These are phyloP conservation scores for Hippocampus abdominalis DNA, from an alignment of 2,113 vertebrate species.

Conservation along the genomic window DNA sequence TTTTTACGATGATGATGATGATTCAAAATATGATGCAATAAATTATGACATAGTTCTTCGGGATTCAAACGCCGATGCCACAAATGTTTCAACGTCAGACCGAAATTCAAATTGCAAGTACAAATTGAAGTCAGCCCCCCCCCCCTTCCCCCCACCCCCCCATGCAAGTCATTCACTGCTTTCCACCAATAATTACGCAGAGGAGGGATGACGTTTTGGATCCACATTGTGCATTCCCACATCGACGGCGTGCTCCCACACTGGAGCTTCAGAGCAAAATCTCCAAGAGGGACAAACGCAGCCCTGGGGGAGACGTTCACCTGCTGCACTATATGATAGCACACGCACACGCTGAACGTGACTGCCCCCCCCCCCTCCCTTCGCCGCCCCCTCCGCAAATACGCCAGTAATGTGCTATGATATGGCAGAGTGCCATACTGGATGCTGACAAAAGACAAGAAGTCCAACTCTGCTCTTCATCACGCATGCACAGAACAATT, in stretches of 20 bases:
- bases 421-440: not conserved
- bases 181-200: not conserved
- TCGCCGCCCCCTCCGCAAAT: not conserved
- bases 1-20: not conserved
- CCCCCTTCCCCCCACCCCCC: rapidly evolving
- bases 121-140: not conserved
- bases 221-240: not conserved
- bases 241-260: constrained; percentile 18
- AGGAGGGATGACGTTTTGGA: not conserved
- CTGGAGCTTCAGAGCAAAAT: constrained; percentile 12
- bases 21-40: too few species aligned
- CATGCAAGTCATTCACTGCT: not conserved
- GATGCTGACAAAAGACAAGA: constrained; percentile 4
- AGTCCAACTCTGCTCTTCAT: not conserved
- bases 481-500: not conserved
- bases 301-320: constrained; percentile 48
- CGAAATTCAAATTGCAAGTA: not conserved
- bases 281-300: constrained; percentile 14
- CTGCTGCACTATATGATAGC: constrained; percentile 54
- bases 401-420: not conserved
- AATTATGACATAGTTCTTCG: too few species aligned
- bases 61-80: too few species aligned
- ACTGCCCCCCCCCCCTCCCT: not conserved
- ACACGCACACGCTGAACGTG: not conserved
- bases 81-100: too few species aligned